Percentiles rank a stretch among this genome's conserved stretches.
phyloP scores from a whole-genome alignment of 1,140 invertebrate genomes.

The Helicoverpa zea region DNA sequence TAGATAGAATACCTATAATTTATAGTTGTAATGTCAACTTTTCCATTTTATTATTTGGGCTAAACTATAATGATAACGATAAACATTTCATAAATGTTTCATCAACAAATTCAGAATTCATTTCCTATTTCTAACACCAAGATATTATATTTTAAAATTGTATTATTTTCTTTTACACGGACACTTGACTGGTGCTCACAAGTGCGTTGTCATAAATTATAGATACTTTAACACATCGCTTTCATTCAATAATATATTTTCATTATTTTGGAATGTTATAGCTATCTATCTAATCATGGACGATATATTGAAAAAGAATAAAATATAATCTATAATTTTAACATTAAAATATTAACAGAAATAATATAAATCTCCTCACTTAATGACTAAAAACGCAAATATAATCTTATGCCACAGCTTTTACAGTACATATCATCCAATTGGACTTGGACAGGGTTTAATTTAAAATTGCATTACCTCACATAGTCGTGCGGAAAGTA shows the following conservation, averaged over 20 bases:
- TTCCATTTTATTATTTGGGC: slow-evolving; percentile 3
- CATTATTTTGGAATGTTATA: slow-evolving; percentile 62
- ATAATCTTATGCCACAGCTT: slow-evolving; percentile 70
- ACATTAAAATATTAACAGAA: slow-evolving; percentile 54
- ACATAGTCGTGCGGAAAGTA: slow-evolving; percentile 54
- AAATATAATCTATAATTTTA: slow-evolving; percentile 39
- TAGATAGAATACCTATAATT: slow-evolving; percentile 46
- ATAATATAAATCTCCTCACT: slow-evolving; percentile 59
- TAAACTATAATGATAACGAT: not conserved
- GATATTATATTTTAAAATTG: slow-evolving; percentile 3
- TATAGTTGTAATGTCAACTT: slow-evolving; percentile 8
- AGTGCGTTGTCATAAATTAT: not conserved
- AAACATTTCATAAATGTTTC: slow-evolving; percentile 24
- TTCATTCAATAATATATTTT: slow-evolving; percentile 25
- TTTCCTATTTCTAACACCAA: slow-evolving; percentile 54
- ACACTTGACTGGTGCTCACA: not conserved
- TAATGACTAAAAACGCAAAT: slow-evolving; percentile 64
- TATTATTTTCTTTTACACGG: slow-evolving; percentile 16
- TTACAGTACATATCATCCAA: slow-evolving; percentile 63
- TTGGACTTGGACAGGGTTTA: slow-evolving; percentile 20
- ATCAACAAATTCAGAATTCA: not conserved
- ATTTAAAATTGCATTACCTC: slow-evolving; percentile 44
- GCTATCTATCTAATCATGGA: slow-evolving; percentile 50
- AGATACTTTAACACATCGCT: slow-evolving; percentile 14
- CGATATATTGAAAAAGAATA: slow-evolving; percentile 45